Conservation (phyloP, 2,797 vertebrate species). For the Arctocebus calabarensis region DNA sequence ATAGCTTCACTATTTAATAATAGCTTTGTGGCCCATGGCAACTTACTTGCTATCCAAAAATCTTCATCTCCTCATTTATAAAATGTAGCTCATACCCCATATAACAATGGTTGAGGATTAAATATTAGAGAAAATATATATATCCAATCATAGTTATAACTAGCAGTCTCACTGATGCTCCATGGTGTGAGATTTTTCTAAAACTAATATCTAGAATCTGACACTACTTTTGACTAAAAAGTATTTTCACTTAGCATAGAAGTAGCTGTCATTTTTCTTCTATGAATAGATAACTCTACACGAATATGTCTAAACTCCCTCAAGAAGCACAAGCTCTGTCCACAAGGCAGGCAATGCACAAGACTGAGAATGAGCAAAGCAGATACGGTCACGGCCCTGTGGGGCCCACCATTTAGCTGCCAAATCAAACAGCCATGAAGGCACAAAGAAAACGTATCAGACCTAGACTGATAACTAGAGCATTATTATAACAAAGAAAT, state of each 20-base stretch:
- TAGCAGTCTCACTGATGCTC: neutral
- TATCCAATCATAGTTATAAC: neutral
- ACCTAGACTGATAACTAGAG: neutral
- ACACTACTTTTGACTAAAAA: slow-evolving; percentile 38
- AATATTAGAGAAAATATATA: neutral
- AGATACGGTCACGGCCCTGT: neutral
- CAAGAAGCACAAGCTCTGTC: neutral
- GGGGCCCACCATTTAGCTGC: neutral
- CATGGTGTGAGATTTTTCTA: neutral
- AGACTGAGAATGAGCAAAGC: neutral
- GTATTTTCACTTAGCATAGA: slow-evolving; percentile 22
- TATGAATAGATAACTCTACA: slow-evolving; percentile 32
- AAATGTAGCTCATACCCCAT: neutral
- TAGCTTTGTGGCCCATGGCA: neutral
- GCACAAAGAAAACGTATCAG: neutral
- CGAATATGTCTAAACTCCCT: neutral
- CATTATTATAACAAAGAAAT: neutral
- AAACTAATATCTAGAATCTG: neutral
- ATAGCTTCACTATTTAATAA: slow-evolving; percentile 26
- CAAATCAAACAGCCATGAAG: slow-evolving; percentile 18
- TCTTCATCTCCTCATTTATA: slow-evolving; percentile 27
- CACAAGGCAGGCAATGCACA: neutral
- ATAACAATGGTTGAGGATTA: slow-evolving; percentile 1
- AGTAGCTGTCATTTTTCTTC: slow-evolving; percentile 33
- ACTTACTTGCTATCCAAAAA: slow-evolving; percentile 37